Base-by-base conservation (phyloP, 2,797 vertebrate genomes). In the Picus viridis region DNA sequence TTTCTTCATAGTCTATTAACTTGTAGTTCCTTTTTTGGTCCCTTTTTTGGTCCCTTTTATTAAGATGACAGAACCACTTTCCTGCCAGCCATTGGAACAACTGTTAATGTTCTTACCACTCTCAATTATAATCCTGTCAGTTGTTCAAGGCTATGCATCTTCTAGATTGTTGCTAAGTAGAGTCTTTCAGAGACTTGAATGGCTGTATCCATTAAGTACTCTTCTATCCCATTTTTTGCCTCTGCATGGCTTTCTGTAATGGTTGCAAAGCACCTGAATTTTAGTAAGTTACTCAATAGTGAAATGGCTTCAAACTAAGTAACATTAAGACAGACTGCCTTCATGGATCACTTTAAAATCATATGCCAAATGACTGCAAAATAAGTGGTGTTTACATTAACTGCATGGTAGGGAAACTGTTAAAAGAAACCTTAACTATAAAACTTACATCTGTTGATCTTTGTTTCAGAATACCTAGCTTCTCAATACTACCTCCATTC, bases 311-410 rank as follows among this genome's bases (percentile, higher is more conserved):
- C 5, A 3, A 47, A 45, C 10, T 20, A 67, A 49, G n/a, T 45
- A 67, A 7, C 23, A 12, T 12, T 49, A 34, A 58, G 85, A 12
- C 18, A 78, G 41, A 34, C 30, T 19, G 30, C 29, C 29, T 64
- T 69, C 3, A 5, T 41, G 29, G 29, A 11, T 75, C 1, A 10
- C 0, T 0, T 26, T 27, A 30, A 73, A 47, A 62, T 30, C 1
- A 1, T 27, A 4, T 30, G 11, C 57, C 73, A 51, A 30, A 2
- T 56, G 29, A 36, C 22, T 43, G 27, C 8, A 15, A 29, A 83
- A 61, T 11, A 24, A 11, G 10, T 65, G 34, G 36, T 54, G 3
- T 34, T 67, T 51, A 41, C 26, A 3, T 68, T 71, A 77, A 18
- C 13, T 70, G 16, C 11, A 30, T 7, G 43, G 39, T 10, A 16